phyloP scores from a whole-genome alignment of 2,797 vertebrate species.

The Sebastes cheni region DNA sequence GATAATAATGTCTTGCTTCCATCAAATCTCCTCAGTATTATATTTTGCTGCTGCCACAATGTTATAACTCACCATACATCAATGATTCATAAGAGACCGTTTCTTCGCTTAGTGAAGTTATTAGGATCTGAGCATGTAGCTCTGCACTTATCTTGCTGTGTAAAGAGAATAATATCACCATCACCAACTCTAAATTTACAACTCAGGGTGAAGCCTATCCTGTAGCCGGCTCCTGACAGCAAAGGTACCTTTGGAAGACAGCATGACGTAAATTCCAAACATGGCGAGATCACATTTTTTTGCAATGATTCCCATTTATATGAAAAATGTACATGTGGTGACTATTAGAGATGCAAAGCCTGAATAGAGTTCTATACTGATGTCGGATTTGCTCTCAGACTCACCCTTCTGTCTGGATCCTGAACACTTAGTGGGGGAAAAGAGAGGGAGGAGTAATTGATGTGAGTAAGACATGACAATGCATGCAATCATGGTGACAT shows the following conservation, averaged over 20 bases:
- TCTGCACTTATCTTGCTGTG: conserved; percentile 7
- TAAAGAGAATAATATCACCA: conserved; percentile 3
- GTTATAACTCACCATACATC: conserved; percentile 32
- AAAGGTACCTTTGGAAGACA: not conserved
- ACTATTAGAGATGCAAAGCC: not conserved
- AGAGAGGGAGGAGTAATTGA: conserved; percentile 12
- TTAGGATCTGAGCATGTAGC: conserved; percentile 24
- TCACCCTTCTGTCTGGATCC: not conserved
- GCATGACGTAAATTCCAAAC: not conserved
- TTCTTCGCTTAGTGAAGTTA: conserved; percentile 32
- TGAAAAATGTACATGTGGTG: not conserved
- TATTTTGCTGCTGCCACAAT: conserved; percentile 26
- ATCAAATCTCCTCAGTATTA: conserved; percentile 24
- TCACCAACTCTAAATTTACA: not conserved
- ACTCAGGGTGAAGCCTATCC: not conserved
- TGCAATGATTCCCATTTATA: not conserved
- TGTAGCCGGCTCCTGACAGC: not conserved
- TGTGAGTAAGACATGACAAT: conserved; percentile 29
- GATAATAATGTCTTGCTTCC: not conserved
- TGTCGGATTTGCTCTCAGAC: not conserved
- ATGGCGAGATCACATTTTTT: not conserved
- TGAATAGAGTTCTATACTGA: not conserved
- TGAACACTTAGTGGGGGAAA: not conserved
- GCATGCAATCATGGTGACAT: conserved; percentile 23
- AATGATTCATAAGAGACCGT: conserved; percentile 49